A percentile compares a stretch with the other conserved stretches of the same genome.
Evolutionary conservation across 1,140 invertebrate species (phyloP).

Genomic region (Zaprionus camerounensis): DNA sequence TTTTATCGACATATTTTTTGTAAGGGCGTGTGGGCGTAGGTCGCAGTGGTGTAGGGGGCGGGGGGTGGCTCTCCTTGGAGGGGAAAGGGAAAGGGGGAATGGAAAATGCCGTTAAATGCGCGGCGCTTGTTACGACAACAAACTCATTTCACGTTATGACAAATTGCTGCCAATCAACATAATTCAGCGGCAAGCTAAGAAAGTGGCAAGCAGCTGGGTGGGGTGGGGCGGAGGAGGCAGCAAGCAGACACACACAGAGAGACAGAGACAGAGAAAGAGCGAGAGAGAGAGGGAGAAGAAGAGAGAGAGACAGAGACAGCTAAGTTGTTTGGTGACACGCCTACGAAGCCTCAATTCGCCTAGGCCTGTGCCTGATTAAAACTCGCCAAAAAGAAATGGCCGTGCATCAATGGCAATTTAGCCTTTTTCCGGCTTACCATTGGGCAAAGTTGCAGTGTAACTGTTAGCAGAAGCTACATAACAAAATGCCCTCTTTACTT

Average conservation of each 20-base stretch:
- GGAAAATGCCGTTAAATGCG: constrained; percentile 59
- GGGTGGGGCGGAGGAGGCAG: constrained; percentile 2
- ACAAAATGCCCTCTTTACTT: no score
- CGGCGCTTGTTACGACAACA: constrained; percentile 80
- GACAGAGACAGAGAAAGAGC: constrained; percentile 13
- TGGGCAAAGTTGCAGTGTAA: not conserved
- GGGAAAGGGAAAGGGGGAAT: not conserved
- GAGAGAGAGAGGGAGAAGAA: constrained; percentile 2
- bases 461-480: not conserved
- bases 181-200: constrained; percentile 65
- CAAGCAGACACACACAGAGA: constrained; percentile 11
- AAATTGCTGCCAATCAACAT: constrained; percentile 82
- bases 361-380: constrained; percentile 44
- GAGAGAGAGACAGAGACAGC: constrained; percentile 21
- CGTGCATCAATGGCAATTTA: not conserved
- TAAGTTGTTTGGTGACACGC: constrained; percentile 47
- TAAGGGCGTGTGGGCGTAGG: constrained; percentile 25
- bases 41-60: not conserved
- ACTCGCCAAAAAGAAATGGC: constrained; percentile 3
- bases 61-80: not conserved
- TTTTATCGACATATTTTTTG: constrained; percentile 79
- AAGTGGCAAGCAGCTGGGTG: constrained; percentile 38
- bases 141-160: constrained; percentile 81
- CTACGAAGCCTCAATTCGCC: constrained; percentile 28
- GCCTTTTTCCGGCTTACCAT: constrained; percentile 7